Conservation (phyloP, 2,113 vertebrate genomes). For the Gnathonemus longibarbis region DNA sequence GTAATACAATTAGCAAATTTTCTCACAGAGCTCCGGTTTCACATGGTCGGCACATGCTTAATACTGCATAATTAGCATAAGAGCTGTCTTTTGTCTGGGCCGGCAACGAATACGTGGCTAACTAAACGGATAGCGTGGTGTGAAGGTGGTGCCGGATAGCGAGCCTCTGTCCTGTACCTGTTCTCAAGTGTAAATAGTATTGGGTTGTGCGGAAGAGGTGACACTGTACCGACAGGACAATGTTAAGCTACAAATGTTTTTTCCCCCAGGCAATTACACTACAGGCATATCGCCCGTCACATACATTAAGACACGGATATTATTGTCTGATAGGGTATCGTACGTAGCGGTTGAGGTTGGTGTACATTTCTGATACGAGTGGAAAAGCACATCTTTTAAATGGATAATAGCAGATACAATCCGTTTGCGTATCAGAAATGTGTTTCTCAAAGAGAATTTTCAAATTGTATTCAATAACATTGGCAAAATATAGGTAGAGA, state of each 20-base stretch:
- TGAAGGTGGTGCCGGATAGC: not conserved
- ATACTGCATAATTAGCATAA: slow-evolving; percentile 6
- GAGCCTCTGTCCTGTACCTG: not conserved
- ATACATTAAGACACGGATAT: not conserved
- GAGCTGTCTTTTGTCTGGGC: not conserved
- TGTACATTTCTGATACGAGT: not conserved
- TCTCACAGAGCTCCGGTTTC: slow-evolving; percentile 3
- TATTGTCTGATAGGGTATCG: not conserved
- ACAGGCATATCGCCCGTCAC: not conserved
- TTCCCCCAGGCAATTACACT: not conserved
- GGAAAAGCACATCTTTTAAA: not conserved
- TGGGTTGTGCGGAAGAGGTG: not conserved
- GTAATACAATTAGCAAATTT: not conserved
- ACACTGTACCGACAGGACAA: not conserved
- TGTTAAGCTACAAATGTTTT: not conserved
- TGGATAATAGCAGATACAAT: not conserved
- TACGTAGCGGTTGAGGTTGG: not conserved
- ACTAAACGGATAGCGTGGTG: not conserved
- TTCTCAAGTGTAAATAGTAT: not conserved
- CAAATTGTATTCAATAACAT: not conserved
- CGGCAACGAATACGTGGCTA: not conserved
- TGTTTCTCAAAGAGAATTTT: not conserved
- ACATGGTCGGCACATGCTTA: not conserved
- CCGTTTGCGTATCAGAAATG: not conserved
- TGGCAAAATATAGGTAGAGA: not conserved